Conservation (phyloP, 2,888 invertebrate genomes). For the Willowsia nigromaculata region DNA sequence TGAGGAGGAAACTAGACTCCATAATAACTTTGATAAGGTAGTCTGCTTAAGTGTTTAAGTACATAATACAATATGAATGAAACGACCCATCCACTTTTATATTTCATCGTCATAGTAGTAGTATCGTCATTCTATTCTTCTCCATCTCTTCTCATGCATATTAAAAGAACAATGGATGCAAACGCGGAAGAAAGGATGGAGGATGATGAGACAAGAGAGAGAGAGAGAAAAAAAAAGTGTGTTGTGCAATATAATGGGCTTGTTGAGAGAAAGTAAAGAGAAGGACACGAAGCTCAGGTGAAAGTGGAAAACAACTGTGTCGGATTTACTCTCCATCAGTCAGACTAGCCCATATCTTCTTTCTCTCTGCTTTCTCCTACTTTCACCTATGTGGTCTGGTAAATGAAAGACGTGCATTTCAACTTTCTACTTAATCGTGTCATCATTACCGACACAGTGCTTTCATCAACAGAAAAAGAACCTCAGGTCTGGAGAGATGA, state of each 20-base stretch:
- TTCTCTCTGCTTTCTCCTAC: not conserved
- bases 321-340: not conserved
- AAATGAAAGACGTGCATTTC: not conserved
- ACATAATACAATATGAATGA: not conserved
- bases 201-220: not conserved
- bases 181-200: not conserved
- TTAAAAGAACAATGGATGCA: slow-evolving; percentile 14
- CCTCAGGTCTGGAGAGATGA: no score
- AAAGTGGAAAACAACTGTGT: slow-evolving; percentile 23
- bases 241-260: slow-evolving; percentile 4
- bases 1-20: not conserved
- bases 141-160: slow-evolving; percentile 27
- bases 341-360: not conserved
- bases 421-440: not conserved
- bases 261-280: not conserved
- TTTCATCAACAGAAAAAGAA: no score
- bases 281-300: slow-evolving; percentile 7
- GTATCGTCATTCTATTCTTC: not conserved
- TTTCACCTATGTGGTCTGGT: not conserved
- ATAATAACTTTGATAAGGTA: not conserved
- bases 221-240: not conserved
- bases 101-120: not conserved
- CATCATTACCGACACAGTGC: not conserved
- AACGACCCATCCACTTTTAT: slow-evolving; percentile 11
- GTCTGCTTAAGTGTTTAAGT: not conserved